These are phyloP conservation scores for Zygaena filipendulae DNA, from an alignment of 2,888 invertebrate genomes.

Conservation along the genomic window DNA sequence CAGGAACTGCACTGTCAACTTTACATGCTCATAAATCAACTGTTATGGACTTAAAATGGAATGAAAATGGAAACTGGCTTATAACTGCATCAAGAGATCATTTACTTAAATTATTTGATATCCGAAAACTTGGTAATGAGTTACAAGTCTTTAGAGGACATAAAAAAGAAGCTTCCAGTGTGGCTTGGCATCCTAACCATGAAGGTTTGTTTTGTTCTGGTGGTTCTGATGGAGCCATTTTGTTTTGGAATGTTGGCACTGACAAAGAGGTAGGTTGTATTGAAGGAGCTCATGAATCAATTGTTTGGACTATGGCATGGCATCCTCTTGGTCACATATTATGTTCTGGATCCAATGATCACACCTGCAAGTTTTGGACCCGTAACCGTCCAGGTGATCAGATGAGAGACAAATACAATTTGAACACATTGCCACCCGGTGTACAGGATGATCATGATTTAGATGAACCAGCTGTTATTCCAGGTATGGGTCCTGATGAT, in stretches of 20 bases:
- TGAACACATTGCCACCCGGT: constrained; percentile 91
- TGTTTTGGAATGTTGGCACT: constrained; percentile 98
- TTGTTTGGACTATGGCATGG: constrained; percentile 99
- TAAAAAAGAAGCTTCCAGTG: constrained; percentile 97
- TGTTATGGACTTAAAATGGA: constrained; percentile 99
- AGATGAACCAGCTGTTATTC: constrained; percentile 85
- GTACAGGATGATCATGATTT: constrained; percentile 63
- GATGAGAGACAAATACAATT: constrained; percentile 97
- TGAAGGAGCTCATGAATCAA: constrained; percentile 98
- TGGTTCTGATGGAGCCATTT: constrained; percentile 97
- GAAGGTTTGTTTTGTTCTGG: constrained; percentile 98
- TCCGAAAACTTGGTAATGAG: constrained; percentile 94
- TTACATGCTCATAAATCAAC: constrained; percentile 99
- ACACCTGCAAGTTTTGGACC: constrained; percentile 99
- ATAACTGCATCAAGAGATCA: constrained; percentile 98
- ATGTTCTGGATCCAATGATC: constrained; percentile 99
- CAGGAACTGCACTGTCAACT: constrained; percentile 94
- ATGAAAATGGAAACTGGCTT: constrained; percentile 99
- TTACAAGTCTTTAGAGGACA: constrained; percentile 98
- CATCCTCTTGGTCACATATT: constrained; percentile 99
- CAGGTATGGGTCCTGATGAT: constrained; percentile 99
- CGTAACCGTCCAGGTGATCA: constrained; percentile 97
- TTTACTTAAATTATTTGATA: constrained; percentile 96
- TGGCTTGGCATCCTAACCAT: constrained; percentile 98
- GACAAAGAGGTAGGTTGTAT: constrained; percentile 98